Base-by-base conservation (phyloP, 2,797 vertebrate genomes). In the Nannoperca australis region DNA sequence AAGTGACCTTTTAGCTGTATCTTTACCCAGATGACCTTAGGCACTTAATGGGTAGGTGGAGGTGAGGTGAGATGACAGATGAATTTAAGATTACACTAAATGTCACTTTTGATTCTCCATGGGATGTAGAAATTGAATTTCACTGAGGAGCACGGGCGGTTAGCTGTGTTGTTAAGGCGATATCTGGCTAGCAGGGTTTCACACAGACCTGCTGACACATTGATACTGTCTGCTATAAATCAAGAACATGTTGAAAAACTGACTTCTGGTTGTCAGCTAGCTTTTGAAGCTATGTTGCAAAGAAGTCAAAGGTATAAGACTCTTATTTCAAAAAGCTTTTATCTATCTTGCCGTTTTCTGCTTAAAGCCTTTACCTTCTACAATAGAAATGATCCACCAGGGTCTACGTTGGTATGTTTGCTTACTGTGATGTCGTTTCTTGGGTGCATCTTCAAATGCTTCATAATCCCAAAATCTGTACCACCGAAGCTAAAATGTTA, bases 1-100 rank as follows among this genome's bases (percentile, higher is more conserved):
- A 67, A 67, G 18, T 89, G 88, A 93, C 91, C 91, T 91, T 81
- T 90, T 87, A 93, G 89, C 78, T 81, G 63, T 83, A 85, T 81
- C 85, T 80, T 71, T 54, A 42, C 76, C 85, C 73, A 47, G 4
- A 55, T 60, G 88, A 85, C 68, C 75, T 30, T 30, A 15, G 64
- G 77, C 73, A 63, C 73, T 63, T 68, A 69, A 58, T 54, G 62
- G 60, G 54, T 40, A 38, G 70, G 42, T 22, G 70, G 40, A 73
- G 68, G 58, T 34, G 67, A 58, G 58, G 50, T 32, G 72, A 76
- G 50, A 63, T 60, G 75, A 78, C 70, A 36, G 78, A 42, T 82
- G 79, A 71, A 84, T 81, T 84, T 79, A 79, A 83, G 53, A 70
- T 51, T 78, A 62, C 70, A 42, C 61, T 67, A 64, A 81, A 83